These are phyloP conservation scores for Poecilia gillii DNA, from an alignment of 2,797 vertebrate species.

Conservation along the genomic window DNA sequence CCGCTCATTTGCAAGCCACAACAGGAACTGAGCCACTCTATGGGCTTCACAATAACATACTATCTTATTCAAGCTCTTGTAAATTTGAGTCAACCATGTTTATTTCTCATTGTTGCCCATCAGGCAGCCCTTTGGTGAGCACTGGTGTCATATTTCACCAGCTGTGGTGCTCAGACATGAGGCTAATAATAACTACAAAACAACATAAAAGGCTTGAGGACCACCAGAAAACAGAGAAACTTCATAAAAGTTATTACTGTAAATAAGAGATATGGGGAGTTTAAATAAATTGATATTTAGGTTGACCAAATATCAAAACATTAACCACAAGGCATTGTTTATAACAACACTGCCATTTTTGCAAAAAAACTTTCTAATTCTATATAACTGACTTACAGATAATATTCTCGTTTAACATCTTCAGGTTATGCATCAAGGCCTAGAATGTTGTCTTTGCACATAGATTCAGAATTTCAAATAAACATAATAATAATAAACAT, in stretches of 20 bases:
- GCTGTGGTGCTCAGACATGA: constrained; percentile 35
- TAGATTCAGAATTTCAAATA: neutral
- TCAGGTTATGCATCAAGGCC: neutral
- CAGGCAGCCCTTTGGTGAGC: constrained; percentile 42
- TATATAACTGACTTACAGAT: neutral
- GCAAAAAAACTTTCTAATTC: neutral
- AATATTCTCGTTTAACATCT: neutral
- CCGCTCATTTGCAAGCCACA: constrained; percentile 41
- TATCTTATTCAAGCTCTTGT: constrained; percentile 14
- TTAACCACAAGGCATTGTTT: neutral
- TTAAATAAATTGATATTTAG: neutral
- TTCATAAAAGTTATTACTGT: constrained; percentile 15
- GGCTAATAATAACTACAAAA: constrained; percentile 63
- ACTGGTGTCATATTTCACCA: constrained; percentile 40
- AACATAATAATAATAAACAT: neutral
- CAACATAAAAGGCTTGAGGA: constrained; percentile 37
- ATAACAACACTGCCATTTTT: neutral
- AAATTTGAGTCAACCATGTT: constrained; percentile 22
- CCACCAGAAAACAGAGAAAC: constrained; percentile 28
- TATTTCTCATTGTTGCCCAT: constrained; percentile 16
- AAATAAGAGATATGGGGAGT: constrained; percentile 3
- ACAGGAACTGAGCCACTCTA: constrained; percentile 17
- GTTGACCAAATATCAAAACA: neutral
- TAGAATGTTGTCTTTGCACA: neutral
- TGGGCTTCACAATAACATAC: constrained; percentile 12